Evolutionary conservation across 53 echinoderm and acorn worm genomes (phyloP), one percentile per base, ranked within the genome.

Genomic region (Mesocentrotus franciscanus): DNA sequence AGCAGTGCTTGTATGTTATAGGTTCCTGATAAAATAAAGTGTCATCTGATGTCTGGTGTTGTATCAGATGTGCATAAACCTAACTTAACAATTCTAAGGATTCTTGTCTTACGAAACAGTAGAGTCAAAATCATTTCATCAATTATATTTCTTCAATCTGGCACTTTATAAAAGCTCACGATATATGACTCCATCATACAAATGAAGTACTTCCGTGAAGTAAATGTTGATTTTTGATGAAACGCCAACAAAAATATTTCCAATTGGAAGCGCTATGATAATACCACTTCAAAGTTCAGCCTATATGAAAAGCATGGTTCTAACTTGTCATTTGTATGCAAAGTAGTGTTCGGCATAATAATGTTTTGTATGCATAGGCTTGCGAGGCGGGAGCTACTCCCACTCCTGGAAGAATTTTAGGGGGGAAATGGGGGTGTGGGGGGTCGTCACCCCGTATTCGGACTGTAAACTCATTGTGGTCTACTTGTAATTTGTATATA

Each of bases 171-270:
- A 76, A 75, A 75, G 32, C 71, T 71, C 9, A 32, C 10, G 76
- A 76, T 3, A 76, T 76, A 30, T 76, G 76, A 76, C n/a, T 76
- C 33, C 33, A 76, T 30, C 76, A 30, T 30, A 76, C 12, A 10
- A 33, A 9, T 76, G 30, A 76, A 76, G 76, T 76, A 33, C 76
- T 76, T 76, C 76, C 76, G 29, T 75, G 75, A 75, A 76, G 76
- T 30, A 27, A 76, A 33, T 76, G 76, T 76, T 76, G 76, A 30
- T 33, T 76, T 75, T 76, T 30, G 33, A 71, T n/a, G 27, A 76
- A 30, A 76, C 33, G 33, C 76, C 76, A 76, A 33, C 27, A 32
- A 76, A 10, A 76, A 76, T 32, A 33, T 33, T 30, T 76, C 76
- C 30, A 76, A 30, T 29, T 76, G 76, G 76, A 76, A 30, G 76